phyloP scores from a whole-genome alignment of 1,140 invertebrate genomes.

The Penaeus japonicus region DNA sequence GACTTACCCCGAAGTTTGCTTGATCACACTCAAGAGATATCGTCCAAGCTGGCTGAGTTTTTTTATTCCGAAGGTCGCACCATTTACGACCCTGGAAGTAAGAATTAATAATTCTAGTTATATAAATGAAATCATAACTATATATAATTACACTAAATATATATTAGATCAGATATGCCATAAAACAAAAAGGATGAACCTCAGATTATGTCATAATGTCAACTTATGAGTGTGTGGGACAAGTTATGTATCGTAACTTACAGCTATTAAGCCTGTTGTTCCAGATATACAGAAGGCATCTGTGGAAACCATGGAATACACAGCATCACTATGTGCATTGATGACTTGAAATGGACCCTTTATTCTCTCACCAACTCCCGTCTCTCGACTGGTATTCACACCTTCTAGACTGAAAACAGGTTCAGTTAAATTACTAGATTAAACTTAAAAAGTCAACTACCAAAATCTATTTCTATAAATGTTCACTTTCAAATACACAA shows the following conservation, averaged over 20 bases:
- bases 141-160: neutral
- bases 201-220: neutral
- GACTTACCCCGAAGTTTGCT: slow-evolving; percentile 55
- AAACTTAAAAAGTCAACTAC: too few relatives aligned
- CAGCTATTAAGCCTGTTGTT: slow-evolving; percentile 26
- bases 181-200: neutral
- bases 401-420: neutral
- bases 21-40: slow-evolving; percentile 51
- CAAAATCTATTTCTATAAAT: neutral
- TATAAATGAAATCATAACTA: neutral
- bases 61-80: slow-evolving; percentile 31
- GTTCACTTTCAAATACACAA: too few relatives aligned
- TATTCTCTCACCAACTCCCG: slow-evolving; percentile 24
- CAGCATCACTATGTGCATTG: slow-evolving; percentile 37
- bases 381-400: slow-evolving; percentile 24
- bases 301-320: slow-evolving; percentile 38
- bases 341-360: slow-evolving; percentile 14
- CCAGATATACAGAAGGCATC: slow-evolving; percentile 31
- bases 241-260: neutral
- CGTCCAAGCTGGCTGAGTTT: slow-evolving; percentile 38
- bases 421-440: neutral
- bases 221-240: neutral
- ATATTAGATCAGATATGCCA: neutral
- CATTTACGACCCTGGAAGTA: slow-evolving; percentile 47
- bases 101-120: neutral